These are phyloP conservation scores for Tolypeutes matacus DNA, from an alignment of 2,797 vertebrate species.

Conservation along the genomic window DNA sequence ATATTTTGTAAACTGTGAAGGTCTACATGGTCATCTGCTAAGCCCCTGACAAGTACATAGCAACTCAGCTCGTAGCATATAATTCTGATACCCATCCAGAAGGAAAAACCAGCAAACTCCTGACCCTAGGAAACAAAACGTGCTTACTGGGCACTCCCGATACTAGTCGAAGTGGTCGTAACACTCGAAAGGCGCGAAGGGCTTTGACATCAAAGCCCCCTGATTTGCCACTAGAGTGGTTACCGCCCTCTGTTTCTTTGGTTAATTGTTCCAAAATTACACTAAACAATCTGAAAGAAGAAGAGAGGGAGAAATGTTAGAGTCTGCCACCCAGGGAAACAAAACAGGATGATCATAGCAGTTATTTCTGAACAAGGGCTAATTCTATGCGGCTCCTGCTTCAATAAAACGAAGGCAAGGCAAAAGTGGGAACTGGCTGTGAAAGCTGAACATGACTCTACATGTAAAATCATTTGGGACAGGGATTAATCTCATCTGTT, in stretches of 20 bases:
- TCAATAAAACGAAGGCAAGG: constrained; percentile 12
- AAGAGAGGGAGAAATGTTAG: constrained; percentile 75
- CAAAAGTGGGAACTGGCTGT: neutral
- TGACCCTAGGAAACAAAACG: constrained; percentile 53
- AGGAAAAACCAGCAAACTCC: neutral
- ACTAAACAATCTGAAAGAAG: constrained; percentile 95
- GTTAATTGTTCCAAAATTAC: constrained; percentile 99
- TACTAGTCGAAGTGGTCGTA: constrained; percentile 98
- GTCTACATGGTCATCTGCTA: neutral
- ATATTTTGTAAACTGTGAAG: neutral
- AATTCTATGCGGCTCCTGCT: constrained; percentile 63
- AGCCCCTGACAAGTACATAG: neutral
- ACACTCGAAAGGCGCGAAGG: constrained; percentile 98
- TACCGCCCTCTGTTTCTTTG: constrained; percentile 92
- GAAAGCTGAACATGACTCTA: neutral
- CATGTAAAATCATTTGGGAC: neutral
- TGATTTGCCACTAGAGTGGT: constrained; percentile 95
- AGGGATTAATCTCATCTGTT: neutral
- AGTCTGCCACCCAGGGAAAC: constrained; percentile 67
- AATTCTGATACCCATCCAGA: constrained; percentile 56
- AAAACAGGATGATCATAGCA: constrained; percentile 51
- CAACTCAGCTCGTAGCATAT: neutral
- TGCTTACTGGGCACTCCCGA: constrained; percentile 99
- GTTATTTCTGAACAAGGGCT: constrained; percentile 68
- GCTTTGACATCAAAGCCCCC: constrained; percentile 99